Conservation (phyloP, 1,140 invertebrate genomes). For the Hirudo medicinalis region DNA sequence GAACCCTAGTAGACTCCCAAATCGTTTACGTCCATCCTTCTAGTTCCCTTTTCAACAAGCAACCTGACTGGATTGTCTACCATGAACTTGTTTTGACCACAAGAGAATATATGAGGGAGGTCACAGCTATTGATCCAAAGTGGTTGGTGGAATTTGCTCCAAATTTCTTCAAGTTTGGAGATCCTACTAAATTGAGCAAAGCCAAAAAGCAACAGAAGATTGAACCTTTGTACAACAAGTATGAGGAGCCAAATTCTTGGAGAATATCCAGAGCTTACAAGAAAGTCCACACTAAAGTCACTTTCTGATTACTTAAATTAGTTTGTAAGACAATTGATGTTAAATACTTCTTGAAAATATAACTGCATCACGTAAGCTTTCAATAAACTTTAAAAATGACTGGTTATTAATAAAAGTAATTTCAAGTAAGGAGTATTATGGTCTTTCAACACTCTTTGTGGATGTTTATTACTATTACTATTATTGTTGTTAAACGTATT, state of each 20-base stretch:
- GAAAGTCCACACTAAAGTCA: slow-evolving; percentile 42
- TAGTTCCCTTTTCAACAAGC: slow-evolving; percentile 87
- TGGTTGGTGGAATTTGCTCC: slow-evolving; percentile 99
- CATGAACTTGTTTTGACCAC: slow-evolving; percentile 97
- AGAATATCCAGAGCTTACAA: slow-evolving; percentile 67
- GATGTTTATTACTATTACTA: no score
- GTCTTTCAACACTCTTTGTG: no score
- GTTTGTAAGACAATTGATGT: no score
- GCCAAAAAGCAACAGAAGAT: slow-evolving; percentile 98
- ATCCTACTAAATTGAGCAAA: slow-evolving; percentile 94
- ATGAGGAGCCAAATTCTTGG: slow-evolving; percentile 98
- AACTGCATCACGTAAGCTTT: no score
- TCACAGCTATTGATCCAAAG: slow-evolving; percentile 95
- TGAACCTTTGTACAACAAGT: slow-evolving; percentile 96
- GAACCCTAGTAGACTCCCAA: slow-evolving; percentile 91
- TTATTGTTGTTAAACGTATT: no score
- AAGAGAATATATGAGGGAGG: slow-evolving; percentile 98
- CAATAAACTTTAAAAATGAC: no score
- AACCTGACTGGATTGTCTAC: slow-evolving; percentile 98
- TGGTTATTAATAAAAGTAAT: no score
- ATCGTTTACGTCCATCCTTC: slow-evolving; percentile 98
- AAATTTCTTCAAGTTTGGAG: slow-evolving; percentile 97
- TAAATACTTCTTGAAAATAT: no score
- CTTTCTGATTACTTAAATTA: slow-evolving; percentile 30
- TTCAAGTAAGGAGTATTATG: no score